Percentiles rank a stretch among this genome's conserved stretches.
Conservation (phyloP, 2,113 vertebrate genomes). For the Carassius gibelio region DNA sequence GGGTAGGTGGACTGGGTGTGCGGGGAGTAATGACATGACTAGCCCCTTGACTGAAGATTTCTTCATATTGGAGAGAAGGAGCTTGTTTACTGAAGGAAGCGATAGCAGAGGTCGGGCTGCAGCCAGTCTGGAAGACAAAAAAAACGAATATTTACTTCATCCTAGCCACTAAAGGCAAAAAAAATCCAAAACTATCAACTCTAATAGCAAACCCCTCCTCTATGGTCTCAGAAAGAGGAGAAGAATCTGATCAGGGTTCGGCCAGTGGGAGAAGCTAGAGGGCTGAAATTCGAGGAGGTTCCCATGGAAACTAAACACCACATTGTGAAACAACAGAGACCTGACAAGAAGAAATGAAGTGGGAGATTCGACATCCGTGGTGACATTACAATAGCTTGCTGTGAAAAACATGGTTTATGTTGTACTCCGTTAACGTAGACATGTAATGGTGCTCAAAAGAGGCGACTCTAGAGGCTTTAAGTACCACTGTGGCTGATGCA, state of each 20-base stretch:
- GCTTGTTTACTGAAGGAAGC: slow-evolving; percentile 83
- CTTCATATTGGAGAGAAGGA: slow-evolving; percentile 68
- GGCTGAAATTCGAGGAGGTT: slow-evolving; percentile 42
- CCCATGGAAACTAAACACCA: slow-evolving; percentile 30
- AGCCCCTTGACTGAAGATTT: slow-evolving; percentile 60
- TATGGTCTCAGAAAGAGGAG: neutral
- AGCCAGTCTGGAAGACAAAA: slow-evolving; percentile 82
- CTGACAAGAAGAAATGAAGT: neutral
- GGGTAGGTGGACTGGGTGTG: slow-evolving; percentile 73
- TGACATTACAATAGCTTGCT: slow-evolving; percentile 8
- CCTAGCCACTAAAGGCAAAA: neutral
- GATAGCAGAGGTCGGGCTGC: slow-evolving; percentile 87
- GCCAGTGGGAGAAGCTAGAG: slow-evolving; percentile 14
- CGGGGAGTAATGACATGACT: slow-evolving; percentile 63
- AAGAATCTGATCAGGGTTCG: slow-evolving; percentile 21
- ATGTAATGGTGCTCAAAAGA: neutral
- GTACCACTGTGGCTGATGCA: slow-evolving; percentile 3
- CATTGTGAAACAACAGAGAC: neutral
- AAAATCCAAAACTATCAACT: neutral
- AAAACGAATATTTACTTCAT: slow-evolving; percentile 18
- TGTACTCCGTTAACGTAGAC: neutral
- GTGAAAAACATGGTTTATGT: neutral
- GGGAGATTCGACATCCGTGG: slow-evolving; percentile 1
- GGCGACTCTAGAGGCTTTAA: neutral
- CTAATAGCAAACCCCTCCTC: neutral